Conservation (phyloP, 2,888 invertebrate species). For the Drosophila mercatorum region DNA sequence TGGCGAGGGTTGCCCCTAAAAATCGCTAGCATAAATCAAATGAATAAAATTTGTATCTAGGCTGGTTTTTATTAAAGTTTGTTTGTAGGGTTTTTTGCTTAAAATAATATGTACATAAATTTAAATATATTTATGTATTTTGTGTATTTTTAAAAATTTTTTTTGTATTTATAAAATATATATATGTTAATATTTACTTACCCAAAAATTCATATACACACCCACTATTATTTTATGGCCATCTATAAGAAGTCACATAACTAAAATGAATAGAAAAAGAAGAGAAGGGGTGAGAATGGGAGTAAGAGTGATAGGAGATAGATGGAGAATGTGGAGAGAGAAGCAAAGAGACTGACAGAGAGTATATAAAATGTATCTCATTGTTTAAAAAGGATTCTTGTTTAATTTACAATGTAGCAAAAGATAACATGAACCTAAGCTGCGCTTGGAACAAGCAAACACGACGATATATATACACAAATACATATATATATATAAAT, state of each 20-base stretch:
- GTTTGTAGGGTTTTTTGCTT: neutral
- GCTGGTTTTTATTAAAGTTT: neutral
- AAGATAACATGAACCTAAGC: neutral
- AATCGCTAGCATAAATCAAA: constrained; percentile 2
- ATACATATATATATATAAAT: neutral
- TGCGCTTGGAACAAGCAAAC: constrained; percentile 2
- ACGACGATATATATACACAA: neutral
- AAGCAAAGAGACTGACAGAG: neutral
- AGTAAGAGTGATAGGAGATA: neutral
- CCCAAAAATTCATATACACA: constrained; percentile 9
- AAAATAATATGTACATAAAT: no score
- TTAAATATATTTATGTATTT: neutral
- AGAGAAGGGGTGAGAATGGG: neutral
- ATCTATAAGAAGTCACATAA: constrained; percentile 1
- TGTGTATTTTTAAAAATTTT: neutral
- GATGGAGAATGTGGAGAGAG: no score
- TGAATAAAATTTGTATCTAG: neutral
- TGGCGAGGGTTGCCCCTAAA: constrained; percentile 39
- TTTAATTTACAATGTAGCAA: neutral
- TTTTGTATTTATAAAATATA: neutral
- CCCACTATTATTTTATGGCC: neutral
- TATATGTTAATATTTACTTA: neutral
- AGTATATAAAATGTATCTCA: neutral
- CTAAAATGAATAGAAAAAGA: neutral
- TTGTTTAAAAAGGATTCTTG: neutral